Base-by-base conservation (phyloP, 1,140 invertebrate species). In the Eupristina koningsbergeri region DNA sequence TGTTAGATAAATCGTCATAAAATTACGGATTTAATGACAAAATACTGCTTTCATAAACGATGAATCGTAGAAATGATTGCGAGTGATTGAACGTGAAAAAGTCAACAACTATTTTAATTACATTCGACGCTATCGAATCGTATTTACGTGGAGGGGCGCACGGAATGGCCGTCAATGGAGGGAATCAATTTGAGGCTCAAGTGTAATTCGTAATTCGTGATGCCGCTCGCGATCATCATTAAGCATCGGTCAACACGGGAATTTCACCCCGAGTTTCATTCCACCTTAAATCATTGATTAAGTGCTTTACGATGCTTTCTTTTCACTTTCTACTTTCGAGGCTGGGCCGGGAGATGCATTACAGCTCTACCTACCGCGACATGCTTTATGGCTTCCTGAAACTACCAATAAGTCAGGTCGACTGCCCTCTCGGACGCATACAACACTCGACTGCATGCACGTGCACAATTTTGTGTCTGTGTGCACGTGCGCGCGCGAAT, bases 331-430 rank as follows among this genome's bases (percentile, higher is more conserved):
- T 73, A 79, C 36, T 41, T 53, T 45, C 53, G 29, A 19, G 34
- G 61, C n/a, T 34, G 31, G 1, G 13, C 8, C 6, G 8, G 7
- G 2, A 6, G 26, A 13, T 34, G 31, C 8, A 29, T 64, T 13
- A 36, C 8, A 39, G 3, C 11, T 8, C 31, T 39, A 29, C 17
- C 1, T 67, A 36, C 31, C 19, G 36, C 45, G 64, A 78, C n/a
- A 45, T 58, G 82, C 64, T 84, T 63, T 71, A 83, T 36, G 26
- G 47, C 81, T 83, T 83, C 47, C 81, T 53, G 29, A 82, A 76
- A 73, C 81, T 76, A 67, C 73, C 73, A 67, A 76, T 82, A 75
- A 82, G 80, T 76, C 80, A 67, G 7, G 34, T 15, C n/a, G 22
- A 58, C 53, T 58, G 26, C 5, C 53, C 53, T 19, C 53, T 58